phyloP scores from a whole-genome alignment of 2,888 invertebrate genomes.

The Cheilosia urbana region DNA sequence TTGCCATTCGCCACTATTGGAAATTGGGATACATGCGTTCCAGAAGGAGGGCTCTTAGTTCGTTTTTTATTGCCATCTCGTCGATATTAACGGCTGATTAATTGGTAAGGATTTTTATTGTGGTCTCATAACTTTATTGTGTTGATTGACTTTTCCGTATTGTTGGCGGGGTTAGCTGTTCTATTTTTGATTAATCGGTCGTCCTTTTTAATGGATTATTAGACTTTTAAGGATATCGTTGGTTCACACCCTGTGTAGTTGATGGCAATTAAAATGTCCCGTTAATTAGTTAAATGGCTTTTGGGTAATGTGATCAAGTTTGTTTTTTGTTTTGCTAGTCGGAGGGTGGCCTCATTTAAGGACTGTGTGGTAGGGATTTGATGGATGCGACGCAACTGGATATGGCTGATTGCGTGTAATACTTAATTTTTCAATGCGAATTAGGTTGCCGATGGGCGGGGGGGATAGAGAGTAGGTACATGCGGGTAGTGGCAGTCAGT shows the following conservation, averaged over 20 bases:
- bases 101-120: conserved; percentile 74
- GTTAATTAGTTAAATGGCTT: conserved; percentile 73
- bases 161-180: conserved; percentile 28
- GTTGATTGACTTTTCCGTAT: conserved; percentile 56
- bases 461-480: too few species aligned
- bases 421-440: conserved; percentile 32
- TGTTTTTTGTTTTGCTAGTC: background rate
- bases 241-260: conserved; percentile 61
- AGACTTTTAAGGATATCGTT: conserved; percentile 66
- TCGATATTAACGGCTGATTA: conserved; percentile 69
- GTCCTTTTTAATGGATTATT: conserved; percentile 72
- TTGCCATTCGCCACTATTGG: conserved; percentile 18
- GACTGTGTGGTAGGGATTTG: conserved; percentile 32
- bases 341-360: conserved; percentile 1
- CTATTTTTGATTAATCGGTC: conserved; percentile 72
- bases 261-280: conserved; percentile 69
- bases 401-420: conserved; percentile 59
- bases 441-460: conserved; percentile 1
- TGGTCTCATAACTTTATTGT: conserved; percentile 71
- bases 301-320: conserved; percentile 56
- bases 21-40: conserved; percentile 12
- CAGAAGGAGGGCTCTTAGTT: conserved; percentile 41
- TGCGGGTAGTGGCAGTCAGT: background rate
- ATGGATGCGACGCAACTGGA: conserved; percentile 62
- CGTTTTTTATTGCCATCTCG: conserved; percentile 62